Base-by-base conservation (phyloP, 2,797 vertebrate species). In the Fundulus diaphanus region DNA sequence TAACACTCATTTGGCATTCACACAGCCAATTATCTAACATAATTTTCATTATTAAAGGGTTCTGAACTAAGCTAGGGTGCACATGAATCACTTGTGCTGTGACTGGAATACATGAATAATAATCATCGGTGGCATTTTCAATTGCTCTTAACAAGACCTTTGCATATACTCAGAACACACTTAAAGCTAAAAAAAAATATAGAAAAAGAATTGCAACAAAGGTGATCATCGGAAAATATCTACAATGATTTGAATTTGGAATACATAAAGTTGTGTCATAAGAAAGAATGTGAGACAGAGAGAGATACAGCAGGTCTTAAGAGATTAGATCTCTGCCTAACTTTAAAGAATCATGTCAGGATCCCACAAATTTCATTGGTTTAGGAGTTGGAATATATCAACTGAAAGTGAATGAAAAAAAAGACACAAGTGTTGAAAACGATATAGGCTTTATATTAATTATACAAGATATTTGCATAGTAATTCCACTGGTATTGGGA, bases 131-230 rank as follows among this genome's bases (percentile, higher is more conserved):
- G 77, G 31, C 15, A 1, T 49, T 49, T 71, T 70, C 51, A 75
- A 24, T 35, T 22, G 18, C 33, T 72, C 69, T 79, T 72, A n/a
- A 40, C 20, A 18, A 51, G n/a, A 24, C 5, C 70, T 76, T 29
- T 56, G 71, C 27, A 49, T 37, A 66, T 27, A 76, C 16, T 18
- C 2, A 66, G 35, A 84, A 80, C 70, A 86, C 69, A 84, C 80
- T 5, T 22, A 48, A 68, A 56, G 24, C 49, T 63, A 35, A 37
- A 49, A 63, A 35, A 48, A 67, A 66, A n/a, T n/a, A n/a, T n/a
- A 68, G 69, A 61, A 22, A 85, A 59, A 72, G 49, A 56, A 73
- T 31, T 70, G n/a, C 22, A 77, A 22, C 13, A 63, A 63, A 37
- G 20, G 33, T 6, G 24, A 63, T 35, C 22, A 24, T 3, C 22